Evolutionary conservation across 2,888 invertebrate species (phyloP).

Genomic region (Dascillus cervinus): DNA sequence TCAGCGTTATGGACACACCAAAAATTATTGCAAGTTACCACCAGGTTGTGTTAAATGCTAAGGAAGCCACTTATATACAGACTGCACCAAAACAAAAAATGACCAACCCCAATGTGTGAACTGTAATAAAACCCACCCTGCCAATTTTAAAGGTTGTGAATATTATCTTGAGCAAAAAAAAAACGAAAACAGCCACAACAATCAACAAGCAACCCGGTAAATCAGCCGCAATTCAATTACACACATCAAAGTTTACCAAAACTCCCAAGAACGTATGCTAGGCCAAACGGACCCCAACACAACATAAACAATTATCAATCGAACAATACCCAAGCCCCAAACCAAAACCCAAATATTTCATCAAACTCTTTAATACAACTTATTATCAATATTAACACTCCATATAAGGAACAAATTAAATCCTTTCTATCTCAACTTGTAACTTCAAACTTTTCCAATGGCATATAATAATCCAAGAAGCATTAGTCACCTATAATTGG

Average conservation of each 20-base stretch:
- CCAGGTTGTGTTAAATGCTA: constrained; percentile 2
- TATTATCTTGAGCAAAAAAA: constrained; percentile 2
- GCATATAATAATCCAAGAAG: background rate
- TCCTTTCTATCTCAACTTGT: constrained; percentile 2
- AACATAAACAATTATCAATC: constrained; percentile 2
- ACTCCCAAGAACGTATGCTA: background rate
- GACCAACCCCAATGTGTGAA: constrained; percentile 1
- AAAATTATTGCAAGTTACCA: background rate
- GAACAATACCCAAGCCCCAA: background rate
- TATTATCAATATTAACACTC: constrained; percentile 2
- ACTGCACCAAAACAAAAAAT: constrained; percentile 1
- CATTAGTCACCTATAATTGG: too few relatives aligned
- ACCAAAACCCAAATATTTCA: constrained; percentile 1
- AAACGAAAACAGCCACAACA: constrained; percentile 2
- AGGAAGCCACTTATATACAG: background rate
- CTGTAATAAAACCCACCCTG: constrained; percentile 14
- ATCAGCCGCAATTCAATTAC: constrained; percentile 1
- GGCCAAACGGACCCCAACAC: constrained; percentile 2
- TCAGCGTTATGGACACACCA: too few relatives aligned
- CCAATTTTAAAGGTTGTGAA: constrained; percentile 1
- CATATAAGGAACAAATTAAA: constrained; percentile 1
- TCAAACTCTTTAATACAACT: constrained; percentile 2
- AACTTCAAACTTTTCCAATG: constrained; percentile 2
- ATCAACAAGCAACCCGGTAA: constrained; percentile 2
- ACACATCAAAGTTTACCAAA: background rate